Evolutionary conservation across 2,888 invertebrate species (phyloP).

Genomic region (Spialia ferax): DNA sequence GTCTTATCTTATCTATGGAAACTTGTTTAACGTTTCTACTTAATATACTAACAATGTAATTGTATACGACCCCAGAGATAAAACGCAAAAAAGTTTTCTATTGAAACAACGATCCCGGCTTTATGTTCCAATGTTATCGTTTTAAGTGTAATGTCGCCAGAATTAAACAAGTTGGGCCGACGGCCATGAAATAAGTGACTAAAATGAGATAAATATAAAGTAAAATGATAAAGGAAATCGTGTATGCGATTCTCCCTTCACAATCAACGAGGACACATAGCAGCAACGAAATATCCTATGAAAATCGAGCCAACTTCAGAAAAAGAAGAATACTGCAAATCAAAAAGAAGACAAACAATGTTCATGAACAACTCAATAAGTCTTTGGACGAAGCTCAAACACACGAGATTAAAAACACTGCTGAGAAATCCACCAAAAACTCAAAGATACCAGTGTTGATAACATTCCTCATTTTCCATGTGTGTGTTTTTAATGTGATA

Average conservation of each 20-base stretch:
- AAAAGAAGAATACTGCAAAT: slow-evolving; percentile 55
- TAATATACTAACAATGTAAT: no score
- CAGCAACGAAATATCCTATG: slow-evolving; percentile 59
- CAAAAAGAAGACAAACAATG: slow-evolving; percentile 47
- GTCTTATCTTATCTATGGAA: no score
- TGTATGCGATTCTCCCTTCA: slow-evolving; percentile 73
- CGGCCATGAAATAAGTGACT: slow-evolving; percentile 56
- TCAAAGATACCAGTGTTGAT: slow-evolving; percentile 59
- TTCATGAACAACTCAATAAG: slow-evolving; percentile 54
- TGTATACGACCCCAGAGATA: neutral
- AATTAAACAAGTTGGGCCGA: slow-evolving; percentile 42
- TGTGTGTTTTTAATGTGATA: slow-evolving; percentile 82
- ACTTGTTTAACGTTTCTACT: no score
- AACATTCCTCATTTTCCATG: slow-evolving; percentile 71
- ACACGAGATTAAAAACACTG: slow-evolving; percentile 70
- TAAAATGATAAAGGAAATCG: slow-evolving; percentile 81
- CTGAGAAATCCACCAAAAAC: slow-evolving; percentile 46
- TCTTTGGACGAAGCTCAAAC: slow-evolving; percentile 79
- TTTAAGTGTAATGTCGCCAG: slow-evolving; percentile 12
- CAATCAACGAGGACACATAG: slow-evolving; percentile 56
- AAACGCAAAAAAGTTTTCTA: neutral
- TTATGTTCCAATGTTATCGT: slow-evolving; percentile 12
- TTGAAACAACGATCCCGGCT: slow-evolving; percentile 24
- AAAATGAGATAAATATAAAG: slow-evolving; percentile 73
- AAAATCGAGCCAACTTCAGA: slow-evolving; percentile 60